These are phyloP conservation scores for Halichoerus grypus DNA, from an alignment of 2,113 vertebrate species.

Conservation along the genomic window DNA sequence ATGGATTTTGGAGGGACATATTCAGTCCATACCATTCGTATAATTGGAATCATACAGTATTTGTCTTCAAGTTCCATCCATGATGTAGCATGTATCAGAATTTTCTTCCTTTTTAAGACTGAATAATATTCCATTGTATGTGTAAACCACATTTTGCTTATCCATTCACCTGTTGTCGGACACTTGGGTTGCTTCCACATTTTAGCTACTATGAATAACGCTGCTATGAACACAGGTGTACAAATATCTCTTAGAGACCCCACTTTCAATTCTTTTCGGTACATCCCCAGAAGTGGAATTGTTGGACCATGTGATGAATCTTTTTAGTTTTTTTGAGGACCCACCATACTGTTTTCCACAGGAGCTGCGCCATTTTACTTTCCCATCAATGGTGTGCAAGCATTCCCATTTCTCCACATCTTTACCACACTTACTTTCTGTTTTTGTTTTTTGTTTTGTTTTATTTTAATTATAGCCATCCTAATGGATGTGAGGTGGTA, in stretches of 20 bases:
- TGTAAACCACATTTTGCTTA: not conserved
- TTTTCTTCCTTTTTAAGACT: not conserved
- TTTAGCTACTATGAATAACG: not conserved
- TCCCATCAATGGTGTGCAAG: not conserved
- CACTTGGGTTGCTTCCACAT: not conserved
- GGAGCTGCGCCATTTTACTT: not conserved
- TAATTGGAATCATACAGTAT: not conserved
- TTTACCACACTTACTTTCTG: not conserved
- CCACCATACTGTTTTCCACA: not conserved
- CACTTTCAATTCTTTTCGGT: not conserved
- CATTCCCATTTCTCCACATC: not conserved
- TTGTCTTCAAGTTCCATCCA: not conserved
- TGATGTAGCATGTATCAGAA: not conserved
- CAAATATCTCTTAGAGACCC: not conserved
- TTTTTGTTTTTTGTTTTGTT: not conserved
- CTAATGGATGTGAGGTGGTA: not conserved
- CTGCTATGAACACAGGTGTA: not conserved
- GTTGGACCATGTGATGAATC: not conserved
- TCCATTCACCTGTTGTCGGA: not conserved
- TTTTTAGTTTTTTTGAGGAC: not conserved
- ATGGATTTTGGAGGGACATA: not conserved
- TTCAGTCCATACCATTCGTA: not conserved
- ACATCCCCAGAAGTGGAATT: not conserved
- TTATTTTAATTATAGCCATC: not conserved
- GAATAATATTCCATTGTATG: not conserved